Percentiles rank a stretch among this genome's conserved stretches.
phyloP scores from a whole-genome alignment of 2,797 vertebrate species.

The Vespertilio murinus region DNA sequence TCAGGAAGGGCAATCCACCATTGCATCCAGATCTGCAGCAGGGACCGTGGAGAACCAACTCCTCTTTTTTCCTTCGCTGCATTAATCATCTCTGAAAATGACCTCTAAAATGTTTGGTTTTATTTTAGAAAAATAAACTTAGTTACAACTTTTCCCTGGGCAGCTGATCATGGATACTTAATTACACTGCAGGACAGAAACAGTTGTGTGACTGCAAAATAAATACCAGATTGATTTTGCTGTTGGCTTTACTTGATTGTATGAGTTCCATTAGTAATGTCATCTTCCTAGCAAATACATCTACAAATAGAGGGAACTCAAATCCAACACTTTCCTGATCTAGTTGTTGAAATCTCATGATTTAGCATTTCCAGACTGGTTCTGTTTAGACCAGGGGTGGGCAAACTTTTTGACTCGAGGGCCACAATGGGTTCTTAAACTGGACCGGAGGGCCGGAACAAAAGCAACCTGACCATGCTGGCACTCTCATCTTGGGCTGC shows the following conservation, averaged over 20 bases:
- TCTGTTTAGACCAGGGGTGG: not conserved
- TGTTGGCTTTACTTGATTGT: not conserved
- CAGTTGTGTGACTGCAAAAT: not conserved
- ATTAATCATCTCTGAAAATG: not conserved
- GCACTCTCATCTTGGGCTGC: too few relatives aligned
- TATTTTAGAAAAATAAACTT: not conserved
- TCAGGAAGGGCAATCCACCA: not conserved
- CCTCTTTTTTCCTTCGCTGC: not conserved
- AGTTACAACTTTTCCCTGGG: not conserved
- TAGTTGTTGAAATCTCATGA: not conserved
- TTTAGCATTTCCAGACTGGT: not conserved
- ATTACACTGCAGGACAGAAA: not conserved
- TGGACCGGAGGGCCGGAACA: too few relatives aligned
- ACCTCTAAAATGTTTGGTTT: not conserved
- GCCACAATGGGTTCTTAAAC: too few relatives aligned
- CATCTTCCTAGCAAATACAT: not conserved
- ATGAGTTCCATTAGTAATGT: not conserved
- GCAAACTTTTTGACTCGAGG: too few relatives aligned
- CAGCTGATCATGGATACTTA: not conserved
- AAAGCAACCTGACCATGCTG: too few relatives aligned
- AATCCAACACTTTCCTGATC: not conserved
- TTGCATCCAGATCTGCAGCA: not conserved
- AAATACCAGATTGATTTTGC: not conserved
- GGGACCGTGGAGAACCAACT: not conserved
- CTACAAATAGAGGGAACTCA: not conserved